phyloP scores from a whole-genome alignment of 2,113 vertebrate species.

The Stictonetta naevosa region DNA sequence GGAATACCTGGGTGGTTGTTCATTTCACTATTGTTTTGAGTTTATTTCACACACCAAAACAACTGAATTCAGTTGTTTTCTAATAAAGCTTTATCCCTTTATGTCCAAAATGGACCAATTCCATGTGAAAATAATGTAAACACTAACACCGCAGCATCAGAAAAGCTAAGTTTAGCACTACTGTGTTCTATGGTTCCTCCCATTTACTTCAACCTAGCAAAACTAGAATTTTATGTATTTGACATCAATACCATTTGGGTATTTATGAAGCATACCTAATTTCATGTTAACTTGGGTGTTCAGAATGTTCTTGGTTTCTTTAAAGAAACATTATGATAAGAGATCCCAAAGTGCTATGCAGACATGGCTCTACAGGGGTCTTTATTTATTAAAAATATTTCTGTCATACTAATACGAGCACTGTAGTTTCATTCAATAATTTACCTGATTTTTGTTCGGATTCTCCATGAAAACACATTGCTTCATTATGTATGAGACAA shows the following conservation, averaged over 20 bases:
- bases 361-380: neutral
- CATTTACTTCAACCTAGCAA: neutral
- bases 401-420: neutral
- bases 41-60: neutral
- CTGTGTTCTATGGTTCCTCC: neutral
- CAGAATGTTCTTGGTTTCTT: neutral
- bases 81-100: neutral
- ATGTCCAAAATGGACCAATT: neutral
- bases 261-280: neutral
- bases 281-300: neutral
- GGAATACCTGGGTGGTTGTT: neutral
- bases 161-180: neutral
- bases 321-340: neutral
- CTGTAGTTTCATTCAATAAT: neutral
- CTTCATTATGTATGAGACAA: slow-evolving; percentile 98
- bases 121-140: neutral
- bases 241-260: neutral
- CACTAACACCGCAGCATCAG: neutral
- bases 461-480: slow-evolving; percentile 99
- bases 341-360: neutral
- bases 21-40: neutral
- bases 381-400: neutral
- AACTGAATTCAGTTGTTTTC: neutral
- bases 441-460: slow-evolving; percentile 98
- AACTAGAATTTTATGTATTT: neutral